Base-by-base conservation (phyloP, 2,797 vertebrate species). In the Geotrypetes seraphini region DNA sequence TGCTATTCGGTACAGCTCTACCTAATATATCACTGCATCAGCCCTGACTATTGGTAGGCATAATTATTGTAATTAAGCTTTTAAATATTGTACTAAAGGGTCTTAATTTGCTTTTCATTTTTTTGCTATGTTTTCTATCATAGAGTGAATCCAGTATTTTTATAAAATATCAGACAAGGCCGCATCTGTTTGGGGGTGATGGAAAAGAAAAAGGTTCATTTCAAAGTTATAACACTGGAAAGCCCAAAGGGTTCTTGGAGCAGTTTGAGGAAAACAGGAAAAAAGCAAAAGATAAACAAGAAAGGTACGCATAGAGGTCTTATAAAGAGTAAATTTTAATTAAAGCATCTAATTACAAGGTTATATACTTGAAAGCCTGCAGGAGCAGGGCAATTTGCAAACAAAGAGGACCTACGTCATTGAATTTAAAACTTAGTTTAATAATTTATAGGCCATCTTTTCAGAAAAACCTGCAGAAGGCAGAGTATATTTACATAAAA, bases 211-310 rank as follows among this genome's bases (percentile, higher is more conserved):
- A 54, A 47, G 11, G 12, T 13, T 50, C 66, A 21, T 60, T 66
- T 39, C 41, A 66, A 39, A 60, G 51, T 61, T 68, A 79, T 47
- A 57, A 61, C 20, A 2, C 40, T 44, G 69, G 66, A 53, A 83
- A 81, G 71, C 26, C 31, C 19, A 77, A 72, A 66, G 72, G 43
- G 23, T 41, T 89, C 31, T 67, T 93, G 34, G 87, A 91, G 36
- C 83, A 66, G 51, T 97, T 92, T 81, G 89, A 94, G 62, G 79
- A 75, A 22, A 83, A 81, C 53, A 94, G 75, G 61, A 89, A 74
- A 78, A 89, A 66, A 50, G 71, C 79, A 40, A 88, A 90, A 73
- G 91, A 92, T 54, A 91, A 83, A 67, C 57, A 52, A 29, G 83
- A 91, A 31, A 81, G 85, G 92, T 96, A 80, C 12, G 56, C 38